phyloP scores from a whole-genome alignment of 2,888 invertebrate species.

The Oxytorus armatus region DNA sequence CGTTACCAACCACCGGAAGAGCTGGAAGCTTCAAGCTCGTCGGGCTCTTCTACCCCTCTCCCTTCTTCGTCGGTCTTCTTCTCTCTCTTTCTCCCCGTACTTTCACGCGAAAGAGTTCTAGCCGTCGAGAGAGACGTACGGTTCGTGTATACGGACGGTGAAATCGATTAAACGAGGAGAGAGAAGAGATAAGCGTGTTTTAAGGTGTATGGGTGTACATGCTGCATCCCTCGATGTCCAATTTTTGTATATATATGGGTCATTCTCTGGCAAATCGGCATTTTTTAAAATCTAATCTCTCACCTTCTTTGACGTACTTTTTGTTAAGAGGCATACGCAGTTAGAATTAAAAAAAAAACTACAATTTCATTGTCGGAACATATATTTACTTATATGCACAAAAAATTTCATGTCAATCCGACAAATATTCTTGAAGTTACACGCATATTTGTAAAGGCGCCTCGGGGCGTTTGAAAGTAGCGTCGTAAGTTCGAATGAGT shows the following conservation, averaged over 20 bases:
- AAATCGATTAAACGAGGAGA: slow-evolving; percentile 65
- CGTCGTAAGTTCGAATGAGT: too few relatives aligned
- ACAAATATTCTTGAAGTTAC: too few relatives aligned
- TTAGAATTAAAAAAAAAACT: too few relatives aligned
- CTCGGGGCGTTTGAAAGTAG: too few relatives aligned
- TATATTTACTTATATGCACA: too few relatives aligned
- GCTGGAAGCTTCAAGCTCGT: slow-evolving; percentile 24
- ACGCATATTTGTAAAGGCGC: too few relatives aligned
- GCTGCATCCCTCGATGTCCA: slow-evolving; percentile 36
- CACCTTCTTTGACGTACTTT: too few relatives aligned
- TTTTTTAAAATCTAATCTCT: too few relatives aligned
- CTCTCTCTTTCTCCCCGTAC: slow-evolving; percentile 34
- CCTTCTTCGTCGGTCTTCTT: slow-evolving; percentile 12
- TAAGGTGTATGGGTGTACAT: slow-evolving; percentile 34
- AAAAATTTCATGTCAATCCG: too few relatives aligned
- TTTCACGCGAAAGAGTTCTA: slow-evolving; percentile 41
- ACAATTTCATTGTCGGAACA: too few relatives aligned
- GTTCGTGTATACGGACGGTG: slow-evolving; percentile 39
- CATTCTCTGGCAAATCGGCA: slow-evolving; percentile 1
- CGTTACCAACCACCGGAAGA: slow-evolving; percentile 7
- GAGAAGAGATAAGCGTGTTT: slow-evolving; percentile 58
- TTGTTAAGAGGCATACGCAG: too few relatives aligned
- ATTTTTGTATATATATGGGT: slow-evolving; percentile 1
- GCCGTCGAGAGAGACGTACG: slow-evolving; percentile 35
- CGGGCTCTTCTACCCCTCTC: slow-evolving; percentile 24